phyloP scores from a whole-genome alignment of 2,888 invertebrate genomes.

The Stenurella melanura region DNA sequence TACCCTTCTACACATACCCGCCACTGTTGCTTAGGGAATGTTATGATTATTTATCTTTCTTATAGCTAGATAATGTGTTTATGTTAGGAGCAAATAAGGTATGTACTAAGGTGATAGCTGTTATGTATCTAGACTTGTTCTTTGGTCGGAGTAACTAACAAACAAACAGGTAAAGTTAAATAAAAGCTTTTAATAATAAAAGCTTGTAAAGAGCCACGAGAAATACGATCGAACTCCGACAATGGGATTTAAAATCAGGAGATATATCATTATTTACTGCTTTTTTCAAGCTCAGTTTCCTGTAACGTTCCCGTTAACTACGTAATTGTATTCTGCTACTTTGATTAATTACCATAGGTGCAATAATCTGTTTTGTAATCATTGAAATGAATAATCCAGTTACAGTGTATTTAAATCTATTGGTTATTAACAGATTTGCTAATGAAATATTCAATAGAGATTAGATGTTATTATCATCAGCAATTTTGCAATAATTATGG shows the following conservation, averaged over 20 bases:
- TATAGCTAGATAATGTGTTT: too few relatives aligned
- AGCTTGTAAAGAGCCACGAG: too few relatives aligned
- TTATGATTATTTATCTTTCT: too few relatives aligned
- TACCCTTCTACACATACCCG: too few relatives aligned
- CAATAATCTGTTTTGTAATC: constrained; percentile 13
- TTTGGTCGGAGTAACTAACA: too few relatives aligned
- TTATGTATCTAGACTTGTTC: too few relatives aligned
- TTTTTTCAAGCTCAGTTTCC: background rate
- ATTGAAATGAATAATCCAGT: constrained; percentile 15
- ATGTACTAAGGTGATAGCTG: too few relatives aligned
- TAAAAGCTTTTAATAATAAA: too few relatives aligned
- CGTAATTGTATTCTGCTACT: background rate
- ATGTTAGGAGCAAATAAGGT: too few relatives aligned
- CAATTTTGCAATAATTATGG: background rate
- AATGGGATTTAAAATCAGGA: background rate
- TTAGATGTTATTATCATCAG: constrained; percentile 8
- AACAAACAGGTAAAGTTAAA: too few relatives aligned
- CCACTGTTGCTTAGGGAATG: too few relatives aligned
- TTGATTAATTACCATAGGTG: constrained; percentile 28
- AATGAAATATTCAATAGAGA: background rate
- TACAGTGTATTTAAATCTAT: constrained; percentile 17
- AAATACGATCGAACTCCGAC: background rate
- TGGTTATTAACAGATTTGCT: constrained; percentile 20
- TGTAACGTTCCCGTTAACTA: background rate
- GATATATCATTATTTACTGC: background rate